Conservation (phyloP, 2,113 vertebrate species). For the Thomomys bottae region DNA sequence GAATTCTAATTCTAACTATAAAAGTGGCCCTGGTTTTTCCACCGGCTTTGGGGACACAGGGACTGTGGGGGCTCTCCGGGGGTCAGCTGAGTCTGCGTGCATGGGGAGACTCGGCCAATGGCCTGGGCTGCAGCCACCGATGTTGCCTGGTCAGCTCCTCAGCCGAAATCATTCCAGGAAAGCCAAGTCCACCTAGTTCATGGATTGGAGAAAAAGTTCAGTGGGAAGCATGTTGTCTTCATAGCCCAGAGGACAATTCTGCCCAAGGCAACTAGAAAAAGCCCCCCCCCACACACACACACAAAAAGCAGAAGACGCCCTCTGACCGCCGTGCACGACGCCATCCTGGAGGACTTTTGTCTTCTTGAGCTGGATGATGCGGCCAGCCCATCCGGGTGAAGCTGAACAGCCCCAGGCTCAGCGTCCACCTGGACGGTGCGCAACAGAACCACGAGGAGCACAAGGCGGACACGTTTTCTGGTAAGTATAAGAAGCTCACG, state of each 20-base stretch:
- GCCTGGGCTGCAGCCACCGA: too few relatives aligned
- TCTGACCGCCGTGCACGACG: slow-evolving; percentile 95
- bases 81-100: too few relatives aligned
- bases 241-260: slow-evolving; percentile 99
- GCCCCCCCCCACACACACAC: too few relatives aligned
- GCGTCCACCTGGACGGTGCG: slow-evolving; percentile 98
- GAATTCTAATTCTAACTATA: too few relatives aligned
- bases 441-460: slow-evolving; percentile 99
- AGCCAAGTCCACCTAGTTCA: slow-evolving; percentile 98
- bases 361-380: slow-evolving; percentile 98
- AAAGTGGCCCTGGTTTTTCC: neutral
- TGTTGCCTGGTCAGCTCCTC: too few relatives aligned
- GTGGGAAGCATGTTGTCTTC: slow-evolving; percentile 98
- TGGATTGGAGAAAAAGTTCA: slow-evolving; percentile 99
- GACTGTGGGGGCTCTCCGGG: too few relatives aligned
- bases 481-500: slow-evolving; percentile 99
- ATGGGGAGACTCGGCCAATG: too few relatives aligned
- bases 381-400: slow-evolving; percentile 98
- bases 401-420: slow-evolving; percentile 96
- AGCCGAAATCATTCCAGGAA: slow-evolving; percentile 99
- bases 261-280: slow-evolving; percentile 98
- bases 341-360: slow-evolving; percentile 99
- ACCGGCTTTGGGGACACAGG: too few relatives aligned
- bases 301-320: too few relatives aligned
- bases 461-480: slow-evolving; percentile 98